These are phyloP conservation scores for Engystomops pustulosus DNA, from an alignment of 2,113 vertebrate species.

Conservation along the genomic window DNA sequence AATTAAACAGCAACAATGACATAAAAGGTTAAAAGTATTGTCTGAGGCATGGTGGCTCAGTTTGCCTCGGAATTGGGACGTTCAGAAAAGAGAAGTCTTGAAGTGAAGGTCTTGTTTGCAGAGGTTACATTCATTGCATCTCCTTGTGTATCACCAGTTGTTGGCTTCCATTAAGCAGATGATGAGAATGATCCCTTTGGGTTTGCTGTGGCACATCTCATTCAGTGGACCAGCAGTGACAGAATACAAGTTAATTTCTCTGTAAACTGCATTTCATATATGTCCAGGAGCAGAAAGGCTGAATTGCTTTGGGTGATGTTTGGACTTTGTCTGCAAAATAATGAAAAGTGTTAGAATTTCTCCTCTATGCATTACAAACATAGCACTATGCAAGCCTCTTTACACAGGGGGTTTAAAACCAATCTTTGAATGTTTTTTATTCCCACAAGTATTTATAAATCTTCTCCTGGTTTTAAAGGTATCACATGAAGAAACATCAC, in stretches of 20 bases:
- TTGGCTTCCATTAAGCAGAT: conserved; percentile 12
- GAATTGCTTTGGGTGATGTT: conserved; percentile 27
- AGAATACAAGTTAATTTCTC: conserved; percentile 33
- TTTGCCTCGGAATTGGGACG: conserved; percentile 73
- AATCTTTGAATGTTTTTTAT: too few species aligned
- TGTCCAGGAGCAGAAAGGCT: conserved; percentile 28
- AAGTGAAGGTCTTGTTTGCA: conserved; percentile 73
- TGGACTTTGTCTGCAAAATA: conserved; percentile 18
- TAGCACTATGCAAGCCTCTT: not conserved
- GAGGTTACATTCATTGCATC: conserved; percentile 70
- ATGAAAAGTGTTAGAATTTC: not conserved
- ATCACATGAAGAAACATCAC: too few species aligned
- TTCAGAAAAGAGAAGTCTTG: conserved; percentile 75
- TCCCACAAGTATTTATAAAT: too few species aligned
- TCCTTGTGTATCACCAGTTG: conserved; percentile 4
- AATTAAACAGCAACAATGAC: conserved; percentile 83
- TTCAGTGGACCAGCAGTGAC: conserved; percentile 37
- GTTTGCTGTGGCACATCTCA: conserved; percentile 17
- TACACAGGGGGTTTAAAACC: too few species aligned
- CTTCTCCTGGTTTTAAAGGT: too few species aligned
- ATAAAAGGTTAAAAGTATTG: conserved; percentile 78
- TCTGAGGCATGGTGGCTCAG: conserved; percentile 82
- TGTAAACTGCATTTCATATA: conserved; percentile 34
- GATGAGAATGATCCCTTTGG: conserved; percentile 38
- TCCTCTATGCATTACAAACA: not conserved